Percentiles rank a stretch among this genome's conserved stretches.
Conservation (phyloP, 2,797 vertebrate genomes). For the Threskiornis aethiopicus region DNA sequence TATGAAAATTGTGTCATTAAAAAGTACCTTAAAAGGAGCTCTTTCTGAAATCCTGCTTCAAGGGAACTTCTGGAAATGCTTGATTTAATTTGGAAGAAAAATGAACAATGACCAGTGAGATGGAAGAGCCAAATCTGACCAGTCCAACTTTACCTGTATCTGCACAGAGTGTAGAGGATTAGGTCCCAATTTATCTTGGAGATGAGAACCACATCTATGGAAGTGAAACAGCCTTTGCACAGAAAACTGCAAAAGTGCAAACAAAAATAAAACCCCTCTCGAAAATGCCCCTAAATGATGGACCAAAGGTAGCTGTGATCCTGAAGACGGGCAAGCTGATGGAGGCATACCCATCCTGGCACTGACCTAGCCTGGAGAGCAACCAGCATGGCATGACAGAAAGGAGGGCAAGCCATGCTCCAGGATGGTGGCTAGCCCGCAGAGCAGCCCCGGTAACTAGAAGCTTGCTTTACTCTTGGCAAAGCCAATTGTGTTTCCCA, state of each 20-base stretch:
- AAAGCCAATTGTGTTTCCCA: neutral
- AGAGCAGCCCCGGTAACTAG: neutral
- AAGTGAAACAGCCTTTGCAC: neutral
- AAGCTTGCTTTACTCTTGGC: neutral
- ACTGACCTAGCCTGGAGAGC: neutral
- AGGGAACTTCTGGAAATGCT: neutral
- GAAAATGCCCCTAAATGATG: neutral
- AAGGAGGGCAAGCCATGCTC: neutral
- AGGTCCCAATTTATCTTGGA: neutral
- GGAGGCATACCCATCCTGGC: neutral
- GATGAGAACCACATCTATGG: neutral
- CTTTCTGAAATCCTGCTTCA: neutral
- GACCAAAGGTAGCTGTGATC: neutral
- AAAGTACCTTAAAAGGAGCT: neutral
- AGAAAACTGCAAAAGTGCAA: neutral
- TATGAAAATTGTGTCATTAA: neutral
- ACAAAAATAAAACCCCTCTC: neutral
- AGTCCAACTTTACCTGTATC: neutral
- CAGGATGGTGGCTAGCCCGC: accelerated
- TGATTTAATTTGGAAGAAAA: neutral
- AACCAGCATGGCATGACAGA: neutral
- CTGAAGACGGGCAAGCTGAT: neutral
- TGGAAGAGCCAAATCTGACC: neutral
- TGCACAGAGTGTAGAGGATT: neutral
- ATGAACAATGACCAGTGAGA: neutral